Base-by-base conservation (phyloP, 2,797 vertebrate genomes). In the Oryzias dopingdopingensis region DNA sequence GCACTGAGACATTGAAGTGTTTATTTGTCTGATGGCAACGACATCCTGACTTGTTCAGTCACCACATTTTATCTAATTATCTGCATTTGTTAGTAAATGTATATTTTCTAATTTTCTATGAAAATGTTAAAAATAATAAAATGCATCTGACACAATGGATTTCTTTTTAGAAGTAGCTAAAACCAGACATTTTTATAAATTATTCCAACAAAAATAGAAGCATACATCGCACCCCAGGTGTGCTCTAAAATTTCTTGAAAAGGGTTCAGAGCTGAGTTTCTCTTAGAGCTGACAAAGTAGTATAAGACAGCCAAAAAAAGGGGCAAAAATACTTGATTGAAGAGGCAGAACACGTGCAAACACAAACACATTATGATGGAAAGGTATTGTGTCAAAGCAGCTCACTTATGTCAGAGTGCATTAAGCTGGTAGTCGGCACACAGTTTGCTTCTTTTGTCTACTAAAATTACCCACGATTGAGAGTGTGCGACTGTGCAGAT, bases 21-120 rank as follows among this genome's bases (percentile, higher is more conserved):
- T 80, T 67, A 77, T 86, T 83, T 87, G 67, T 74, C 82, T 85
- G 61, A 66, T 68, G 75, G 74, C 77, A 69, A 48, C 81, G 81
- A 77, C 79, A 80, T 73, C 55, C 47, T 78, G 84, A 85, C 47
- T 83, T 65, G 75, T 74, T 71, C 68, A 48, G 58, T 23, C 64
- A 70, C 56, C 55, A 65, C 67, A 54, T 52, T 49, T 67, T 68
- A 63, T 59, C 52, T 56, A 65, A 45, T 22, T 41, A 46, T 55
- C 24, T 53, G 43, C 49, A 37, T 59, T 7, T 42, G 48, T 23
- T 14, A 20, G 17, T 22, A 18, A 17, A 24, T 24, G 1, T 3
- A 7, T 49, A 6, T 49, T 6, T 24, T 16, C 14, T 10, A 15
- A 26, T 49, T 4, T 53, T 24, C 20, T 12, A 10, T 43, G 20